phyloP scores from a whole-genome alignment of 1,140 invertebrate species.

The Ditylenchus dipsaci region DNA sequence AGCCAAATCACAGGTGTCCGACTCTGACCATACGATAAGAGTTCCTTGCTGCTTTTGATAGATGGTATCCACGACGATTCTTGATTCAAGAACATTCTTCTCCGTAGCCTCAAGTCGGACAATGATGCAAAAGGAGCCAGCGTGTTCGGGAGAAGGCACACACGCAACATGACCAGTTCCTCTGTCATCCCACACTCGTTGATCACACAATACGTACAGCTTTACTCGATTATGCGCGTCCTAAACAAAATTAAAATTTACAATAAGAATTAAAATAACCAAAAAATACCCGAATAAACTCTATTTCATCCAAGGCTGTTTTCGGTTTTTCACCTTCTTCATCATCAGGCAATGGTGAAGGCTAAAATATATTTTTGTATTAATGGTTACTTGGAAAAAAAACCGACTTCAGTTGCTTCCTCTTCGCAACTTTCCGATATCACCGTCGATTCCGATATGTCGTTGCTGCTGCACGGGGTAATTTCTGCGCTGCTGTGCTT shows the following conservation, averaged over 20 bases:
- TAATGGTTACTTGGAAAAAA: no score
- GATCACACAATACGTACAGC: conserved; percentile 56
- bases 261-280: conserved; percentile 8
- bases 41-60: conserved; percentile 69
- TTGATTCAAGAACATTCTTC: conserved; percentile 54
- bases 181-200: conserved; percentile 51
- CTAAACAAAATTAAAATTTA: conserved; percentile 9
- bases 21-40: conserved; percentile 99
- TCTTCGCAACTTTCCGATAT: background rate
- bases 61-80: conserved; percentile 47
- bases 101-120: conserved; percentile 53
- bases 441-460: background rate
- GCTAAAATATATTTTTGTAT: background rate
- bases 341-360: background rate
- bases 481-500: no score
- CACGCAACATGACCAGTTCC: conserved; percentile 57
- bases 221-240: conserved; percentile 51
- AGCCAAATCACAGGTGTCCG: conserved; percentile 96
- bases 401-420: no score
- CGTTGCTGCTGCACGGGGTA: no score
- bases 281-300: conserved; percentile 26
- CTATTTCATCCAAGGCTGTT: conserved; percentile 18
- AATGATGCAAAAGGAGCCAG: conserved; percentile 42
- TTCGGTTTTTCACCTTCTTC: conserved; percentile 7
- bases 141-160: conserved; percentile 32